Base-by-base conservation (phyloP, 2,888 invertebrate species). In the Acanthococcus lagerstroemiae region DNA sequence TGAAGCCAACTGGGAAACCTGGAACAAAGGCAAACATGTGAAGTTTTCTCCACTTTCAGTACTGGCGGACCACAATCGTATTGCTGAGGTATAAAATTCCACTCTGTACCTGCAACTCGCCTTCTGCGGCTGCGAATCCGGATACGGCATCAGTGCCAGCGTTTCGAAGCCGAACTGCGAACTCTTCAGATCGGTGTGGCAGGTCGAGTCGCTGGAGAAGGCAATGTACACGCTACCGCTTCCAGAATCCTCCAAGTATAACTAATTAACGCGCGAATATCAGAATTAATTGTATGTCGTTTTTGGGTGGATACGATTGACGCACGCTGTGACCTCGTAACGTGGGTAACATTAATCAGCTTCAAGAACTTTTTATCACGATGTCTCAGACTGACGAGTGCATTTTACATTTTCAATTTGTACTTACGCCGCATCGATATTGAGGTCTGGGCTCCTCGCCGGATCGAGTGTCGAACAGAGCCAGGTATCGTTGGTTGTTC, bases 151-250 rank as follows among this genome's bases (percentile, higher is more conserved):
- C 19, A 85, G 75, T 2, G 78, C 75, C 48, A 84, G 75, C 0
- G 80, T 81, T 73, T 84, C 84, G 71, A 80, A 82, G 27, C 83
- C 84, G 60, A 75, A 77, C 7, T 80, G 80, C 3, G 82, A 77
- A 71, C 80, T 80, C 37, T 77, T 73, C 26, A 84, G 76, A 71
- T 81, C 78, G 57, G 78, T 78, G 5, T 76, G 78, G 71, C 84
- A 85, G 37, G 84, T 83, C 3, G 84, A 84, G 72, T 84, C 84
- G 65, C 81, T 81, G 70, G 83, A 82, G 66, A 84, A 77, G 7
- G 83, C 80, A 73, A 85, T 77, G 69, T 79, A 77, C 4, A 83
- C 80, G 67, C 78, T 77, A 3, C 82, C 82, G 50, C 77, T 80
- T 57, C 72, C 73, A 27, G 74, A 74, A 30, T 61, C 61, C 37